Conservation (phyloP, 2,888 invertebrate species). For the Lasioglossum leucozonium region DNA sequence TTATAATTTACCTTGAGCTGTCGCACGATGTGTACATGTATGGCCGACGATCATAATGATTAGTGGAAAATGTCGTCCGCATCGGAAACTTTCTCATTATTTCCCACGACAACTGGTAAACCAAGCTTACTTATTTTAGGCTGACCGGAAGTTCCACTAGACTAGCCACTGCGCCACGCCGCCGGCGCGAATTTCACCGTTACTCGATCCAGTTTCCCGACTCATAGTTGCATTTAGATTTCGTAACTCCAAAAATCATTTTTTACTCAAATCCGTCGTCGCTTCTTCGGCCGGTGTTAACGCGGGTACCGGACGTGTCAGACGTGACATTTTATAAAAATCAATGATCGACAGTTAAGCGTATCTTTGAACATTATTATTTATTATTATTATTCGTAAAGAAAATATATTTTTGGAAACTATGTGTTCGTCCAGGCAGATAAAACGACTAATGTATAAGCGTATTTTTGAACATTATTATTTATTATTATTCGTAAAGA, state of each 20-base stretch:
- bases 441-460: not conserved
- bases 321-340: no score
- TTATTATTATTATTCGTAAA: no score
- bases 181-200: conserved; percentile 72
- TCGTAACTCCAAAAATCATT: conserved; percentile 63
- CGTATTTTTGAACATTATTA: not conserved
- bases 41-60: not conserved
- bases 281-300: not conserved
- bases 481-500: no score
- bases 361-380: not conserved
- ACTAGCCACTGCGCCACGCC: conserved; percentile 46
- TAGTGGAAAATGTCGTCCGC: not conserved
- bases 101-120: conserved; percentile 23
- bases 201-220: conserved; percentile 74
- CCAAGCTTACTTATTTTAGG: conserved; percentile 27
- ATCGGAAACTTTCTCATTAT: conserved; percentile 23
- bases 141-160: conserved; percentile 65
- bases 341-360: not conserved
- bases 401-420: no score
- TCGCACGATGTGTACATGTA: not conserved
- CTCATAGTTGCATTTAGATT: conserved; percentile 43
- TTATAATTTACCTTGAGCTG: not conserved
- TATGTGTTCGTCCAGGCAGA: not conserved
- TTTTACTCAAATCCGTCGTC: conserved; percentile 29
- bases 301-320: not conserved